phyloP scores from a whole-genome alignment of 2,888 invertebrate species.

The Fragum whitleyi region DNA sequence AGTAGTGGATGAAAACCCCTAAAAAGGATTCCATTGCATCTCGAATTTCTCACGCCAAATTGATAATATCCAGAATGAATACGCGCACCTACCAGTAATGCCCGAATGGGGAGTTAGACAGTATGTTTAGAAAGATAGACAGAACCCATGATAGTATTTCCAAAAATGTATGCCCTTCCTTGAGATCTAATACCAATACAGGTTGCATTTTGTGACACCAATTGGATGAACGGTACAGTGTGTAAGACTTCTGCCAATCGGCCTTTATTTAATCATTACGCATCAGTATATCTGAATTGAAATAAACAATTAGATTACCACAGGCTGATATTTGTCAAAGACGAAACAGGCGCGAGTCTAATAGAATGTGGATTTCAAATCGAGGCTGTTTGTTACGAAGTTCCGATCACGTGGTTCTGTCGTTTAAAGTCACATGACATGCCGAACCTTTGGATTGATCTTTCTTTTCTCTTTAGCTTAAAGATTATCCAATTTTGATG shows the following conservation, averaged over 20 bases:
- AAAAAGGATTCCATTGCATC: too few species aligned
- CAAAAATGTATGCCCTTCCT: too few species aligned
- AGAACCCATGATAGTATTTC: too few species aligned
- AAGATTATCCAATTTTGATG: too few species aligned
- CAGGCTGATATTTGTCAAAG: conserved; percentile 25
- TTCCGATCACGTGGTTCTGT: conserved; percentile 9
- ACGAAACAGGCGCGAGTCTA: not conserved
- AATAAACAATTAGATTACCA: conserved; percentile 24
- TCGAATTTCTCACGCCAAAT: too few species aligned
- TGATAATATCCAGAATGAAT: too few species aligned
- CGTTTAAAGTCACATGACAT: conserved; percentile 9
- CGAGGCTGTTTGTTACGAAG: conserved; percentile 17
- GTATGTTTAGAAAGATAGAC: too few species aligned
- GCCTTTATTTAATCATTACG: conserved; percentile 29
- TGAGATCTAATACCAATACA: too few species aligned
- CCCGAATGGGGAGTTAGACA: too few species aligned
- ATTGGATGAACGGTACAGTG: not conserved
- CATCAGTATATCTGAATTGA: conserved; percentile 27
- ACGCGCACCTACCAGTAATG: too few species aligned
- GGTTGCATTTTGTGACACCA: not conserved
- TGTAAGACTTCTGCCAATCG: not conserved
- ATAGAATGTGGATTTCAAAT: conserved; percentile 14
- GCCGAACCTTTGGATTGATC: not conserved
- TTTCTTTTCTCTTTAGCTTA: not conserved
- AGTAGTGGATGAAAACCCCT: too few species aligned